Evolutionary conservation across 1,140 invertebrate species (phyloP), one percentile per base, ranked within the genome.

Genomic region (Bicyclus anynana): DNA sequence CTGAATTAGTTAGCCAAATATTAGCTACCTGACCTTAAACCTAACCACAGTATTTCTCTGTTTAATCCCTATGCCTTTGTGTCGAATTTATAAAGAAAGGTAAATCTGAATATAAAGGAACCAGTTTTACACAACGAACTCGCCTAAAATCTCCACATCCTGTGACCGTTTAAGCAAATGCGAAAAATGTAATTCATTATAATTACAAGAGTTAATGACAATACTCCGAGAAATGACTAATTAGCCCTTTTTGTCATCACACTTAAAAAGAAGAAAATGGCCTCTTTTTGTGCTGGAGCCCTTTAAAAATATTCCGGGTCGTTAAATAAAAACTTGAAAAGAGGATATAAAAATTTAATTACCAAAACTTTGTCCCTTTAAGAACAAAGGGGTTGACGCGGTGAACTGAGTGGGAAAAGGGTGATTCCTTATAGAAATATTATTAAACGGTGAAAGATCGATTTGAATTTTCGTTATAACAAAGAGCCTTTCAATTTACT

Each of bases 261-360:
- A 52, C 38, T 48, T 40, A 49, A 62, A 33, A 33, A n/a, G n/a
- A n/a, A n/a, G 26, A 33, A 33, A 69, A 66, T 53, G 53, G 57
- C 54, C 35, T 44, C 42, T 67, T 64, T 66, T 58, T 64, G 55
- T 67, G 17, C 64, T 61, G n/a, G 52, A 58, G 66, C 64, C 64
- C 61, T 65, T 64, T 69, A 67, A 71, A 71, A 72, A 74, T 74
- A 76, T 76, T 67, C 63, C 53, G 59, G 46, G 57, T 69, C 62
- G 69, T 79, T 73, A 67, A 72, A 62, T 55, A 66, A 57, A 69
- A 65, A 59, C 58, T 61, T 55, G 65, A 67, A 64, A 75, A 53
- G 61, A 53, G 62, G 66, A 72, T 70, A 72, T 77, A 82, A 84
- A 84, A 82, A 76, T 77, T 80, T 83, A 83, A 85, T 85, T 83